Evolutionary conservation across 2,113 vertebrate genomes (phyloP), one percentile per base, ranked within the genome.

Genomic region (Mastomys natalensis): DNA sequence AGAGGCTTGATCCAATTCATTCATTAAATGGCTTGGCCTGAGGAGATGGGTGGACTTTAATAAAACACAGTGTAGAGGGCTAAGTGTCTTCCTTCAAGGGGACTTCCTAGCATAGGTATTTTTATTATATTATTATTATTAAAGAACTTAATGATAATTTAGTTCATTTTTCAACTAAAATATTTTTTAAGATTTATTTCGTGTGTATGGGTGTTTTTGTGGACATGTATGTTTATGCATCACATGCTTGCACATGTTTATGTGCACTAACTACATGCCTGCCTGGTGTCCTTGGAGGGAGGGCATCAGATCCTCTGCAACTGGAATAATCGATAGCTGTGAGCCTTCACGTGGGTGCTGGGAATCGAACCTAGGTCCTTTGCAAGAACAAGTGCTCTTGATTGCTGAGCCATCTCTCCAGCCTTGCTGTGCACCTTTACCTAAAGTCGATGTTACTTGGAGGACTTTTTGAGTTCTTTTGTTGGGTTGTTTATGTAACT

Each of bases 1-100:
- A 78, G 81, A 93, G 37, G 7, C 85, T 88, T 95, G 40, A 94
- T 85, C 37, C 68, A 90, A 15, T 95, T 95, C 94, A 92, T 93
- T 26, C 92, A 74, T 91, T 95, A 93, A 94, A 10, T 77, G 93
- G 51, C 62, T 80, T 95, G 40, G n/a, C 55, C 22, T 87, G 93
- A 89, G 10, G 37, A 94, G 26, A 82, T 93, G 70, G 37, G 34
- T 81, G 26, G 43, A 95, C 86, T 94, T 96, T 93, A 62, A 31
- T 62, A 62, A 62, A 87, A 68, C 53, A 73, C 29, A 6, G 5
- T 64, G 55, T 87, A 93, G 4, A 87, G 45, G 2, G 15, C 15
- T 94, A 90, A 92, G 10, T 72, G 73, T 62, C 55, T 95, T 72
- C 34, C 62, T 90, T 53, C 73, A 76, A 91, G n/a, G 21, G 53